These are phyloP conservation scores for Tyria jacobaeae DNA, from an alignment of 2,888 invertebrate species.

Conservation along the genomic window DNA sequence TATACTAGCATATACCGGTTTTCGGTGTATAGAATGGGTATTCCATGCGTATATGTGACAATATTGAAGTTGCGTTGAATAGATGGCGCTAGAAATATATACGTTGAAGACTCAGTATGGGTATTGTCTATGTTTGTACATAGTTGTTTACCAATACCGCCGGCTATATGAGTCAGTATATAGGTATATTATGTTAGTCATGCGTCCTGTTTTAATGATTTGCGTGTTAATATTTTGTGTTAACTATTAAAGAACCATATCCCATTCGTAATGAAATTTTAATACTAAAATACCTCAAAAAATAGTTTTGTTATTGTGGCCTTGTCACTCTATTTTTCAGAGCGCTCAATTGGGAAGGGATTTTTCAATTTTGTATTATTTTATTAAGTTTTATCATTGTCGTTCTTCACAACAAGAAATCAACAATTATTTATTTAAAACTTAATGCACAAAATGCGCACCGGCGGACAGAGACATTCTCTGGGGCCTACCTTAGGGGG, in stretches of 20 bases:
- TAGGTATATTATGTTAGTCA: not conserved
- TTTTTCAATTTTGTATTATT: too few relatives aligned
- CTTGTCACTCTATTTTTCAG: not conserved
- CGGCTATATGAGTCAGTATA: not conserved
- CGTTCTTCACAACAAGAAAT: too few relatives aligned
- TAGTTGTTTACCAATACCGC: not conserved
- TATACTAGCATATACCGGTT: slow-evolving; percentile 27
- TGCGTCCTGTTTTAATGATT: not conserved
- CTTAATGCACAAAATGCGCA: too few relatives aligned
- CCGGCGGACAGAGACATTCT: too few relatives aligned
- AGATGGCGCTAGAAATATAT: slow-evolving; percentile 34
- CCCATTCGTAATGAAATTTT: not conserved
- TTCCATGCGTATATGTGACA: slow-evolving; percentile 25
- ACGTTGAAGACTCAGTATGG: slow-evolving; percentile 26
- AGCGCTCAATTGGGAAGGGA: too few relatives aligned
- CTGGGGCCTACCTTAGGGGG: too few relatives aligned
- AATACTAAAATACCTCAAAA: not conserved
- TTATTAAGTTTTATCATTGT: too few relatives aligned
- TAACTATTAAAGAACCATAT: not conserved
- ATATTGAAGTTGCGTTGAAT: slow-evolving; percentile 33
- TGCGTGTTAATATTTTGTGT: not conserved
- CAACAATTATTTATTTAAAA: too few relatives aligned
- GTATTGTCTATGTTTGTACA: slow-evolving; percentile 33
- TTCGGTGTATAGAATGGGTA: slow-evolving; percentile 25
- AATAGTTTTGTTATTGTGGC: not conserved